Percentiles rank a stretch among this genome's conserved stretches.
phyloP scores from a whole-genome alignment of 2,113 vertebrate genomes.

The Anolis sagrei region DNA sequence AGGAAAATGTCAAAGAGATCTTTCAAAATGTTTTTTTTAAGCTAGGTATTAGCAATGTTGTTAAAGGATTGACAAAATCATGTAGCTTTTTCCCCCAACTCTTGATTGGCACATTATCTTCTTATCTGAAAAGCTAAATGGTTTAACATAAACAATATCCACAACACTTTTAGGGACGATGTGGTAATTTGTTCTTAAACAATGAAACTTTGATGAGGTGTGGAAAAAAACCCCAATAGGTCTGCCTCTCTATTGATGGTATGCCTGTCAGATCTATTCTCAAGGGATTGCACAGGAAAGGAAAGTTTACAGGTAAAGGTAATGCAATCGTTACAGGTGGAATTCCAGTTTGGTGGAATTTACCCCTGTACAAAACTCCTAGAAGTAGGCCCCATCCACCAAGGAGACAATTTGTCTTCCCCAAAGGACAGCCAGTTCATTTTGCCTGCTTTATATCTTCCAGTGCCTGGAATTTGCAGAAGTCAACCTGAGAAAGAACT shows the following conservation, averaged over 20 bases:
- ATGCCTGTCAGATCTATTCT: neutral
- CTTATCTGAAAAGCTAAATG: constrained; percentile 21
- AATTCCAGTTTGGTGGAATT: neutral
- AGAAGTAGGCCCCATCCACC: no score
- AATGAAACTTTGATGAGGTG: neutral
- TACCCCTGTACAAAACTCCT: neutral
- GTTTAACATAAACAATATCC: constrained; percentile 13
- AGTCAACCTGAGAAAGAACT: neutral
- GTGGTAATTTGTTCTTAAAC: constrained; percentile 4
- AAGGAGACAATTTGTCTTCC: no score
- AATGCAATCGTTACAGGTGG: neutral
- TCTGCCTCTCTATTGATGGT: neutral
- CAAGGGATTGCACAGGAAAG: neutral
- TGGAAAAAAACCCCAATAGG: neutral
- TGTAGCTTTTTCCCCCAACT: neutral
- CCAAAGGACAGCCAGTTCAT: no score
- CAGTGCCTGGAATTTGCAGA: neutral
- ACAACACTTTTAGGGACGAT: neutral
- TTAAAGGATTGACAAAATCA: neutral
- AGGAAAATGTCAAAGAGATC: neutral
- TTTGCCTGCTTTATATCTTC: no score
- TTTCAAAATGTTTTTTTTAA: neutral
- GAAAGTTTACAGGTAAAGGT: neutral
- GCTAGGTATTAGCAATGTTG: constrained; percentile 1
- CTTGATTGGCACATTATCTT: neutral